Base-by-base conservation (phyloP, 2,888 invertebrate species). In the Pecten maximus region DNA sequence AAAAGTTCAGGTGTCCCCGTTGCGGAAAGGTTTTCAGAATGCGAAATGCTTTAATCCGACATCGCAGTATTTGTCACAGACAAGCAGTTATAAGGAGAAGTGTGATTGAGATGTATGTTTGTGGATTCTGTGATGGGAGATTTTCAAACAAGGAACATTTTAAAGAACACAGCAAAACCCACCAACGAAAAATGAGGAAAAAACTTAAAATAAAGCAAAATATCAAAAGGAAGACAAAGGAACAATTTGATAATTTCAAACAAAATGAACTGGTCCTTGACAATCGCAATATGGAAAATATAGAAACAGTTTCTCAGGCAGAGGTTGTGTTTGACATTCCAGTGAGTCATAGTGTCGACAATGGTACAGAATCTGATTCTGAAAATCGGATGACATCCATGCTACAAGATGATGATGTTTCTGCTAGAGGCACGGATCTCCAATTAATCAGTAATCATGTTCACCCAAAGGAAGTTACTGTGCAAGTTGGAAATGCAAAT, bases 161-260 rank as follows among this genome's bases (percentile, higher is more conserved):
- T 74, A 74, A 74, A 74, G 74, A 74, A 16, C 74, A 74, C 74
- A 74, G 74, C 74, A 74, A 74, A 74, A 74, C 74, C 1, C 74
- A 74, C 28, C 35, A 74, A 74, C 28, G 35, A 35, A 74, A 74
- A 74, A 74, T 74, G 74, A 74, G 74, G 74, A 74, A 74, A 74
- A 74, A 74, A 35, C 3, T 28, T 10, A 74, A 74, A 35, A 35
- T 74, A 2, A 28, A 74, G 74, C 74, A 74, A 74, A 35, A 28
- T 74, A 10, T 74, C 74, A 74, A 28, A 74, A 74, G 28, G 35
- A 74, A 74, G 35, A 15, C 74, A 35, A 74, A 74, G 12, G 35
- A 35, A 74, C 54, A 54, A 19, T 19, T 54, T 2, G 6, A 19
- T 15, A 54, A 54, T 54, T 1, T 35, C 10, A 15, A 74, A 35